Percentiles rank a stretch among this genome's conserved stretches.
These are phyloP conservation scores for Oscheius sp. DNA, from an alignment of 2,888 invertebrate species.

Conservation along the genomic window DNA sequence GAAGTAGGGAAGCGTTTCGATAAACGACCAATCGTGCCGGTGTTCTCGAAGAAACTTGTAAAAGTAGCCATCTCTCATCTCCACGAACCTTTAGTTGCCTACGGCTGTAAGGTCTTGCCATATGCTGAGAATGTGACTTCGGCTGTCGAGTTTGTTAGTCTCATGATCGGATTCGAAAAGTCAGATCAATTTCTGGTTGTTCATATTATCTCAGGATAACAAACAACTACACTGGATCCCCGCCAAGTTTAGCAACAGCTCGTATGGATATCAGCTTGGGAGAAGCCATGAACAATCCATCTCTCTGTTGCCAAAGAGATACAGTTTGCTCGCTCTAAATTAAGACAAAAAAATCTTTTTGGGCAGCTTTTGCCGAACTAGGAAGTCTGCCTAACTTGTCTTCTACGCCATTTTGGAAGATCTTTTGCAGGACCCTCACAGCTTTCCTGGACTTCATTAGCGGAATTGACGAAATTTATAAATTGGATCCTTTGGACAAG, in stretches of 20 bases:
- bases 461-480: conserved; percentile 9
- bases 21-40: not conserved
- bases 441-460: conserved; percentile 9
- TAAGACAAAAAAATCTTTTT: not conserved
- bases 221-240: conserved; percentile 6
- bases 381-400: conserved; percentile 14
- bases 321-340: not conserved
- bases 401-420: conserved; percentile 5
- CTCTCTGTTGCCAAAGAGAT: conserved; percentile 23
- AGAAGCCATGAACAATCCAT: conserved; percentile 16
- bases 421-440: conserved; percentile 7
- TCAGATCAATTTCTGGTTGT: not conserved
- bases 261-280: conserved; percentile 20
- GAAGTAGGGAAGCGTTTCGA: conserved; percentile 24
- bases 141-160: not conserved
- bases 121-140: not conserved
- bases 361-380: conserved; percentile 13
- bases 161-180: conserved; percentile 16
- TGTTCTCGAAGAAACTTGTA: conserved; percentile 9
- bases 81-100: conserved; percentile 15
- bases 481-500: conserved; percentile 8
- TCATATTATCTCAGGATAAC: not conserved
- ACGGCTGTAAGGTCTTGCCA: conserved; percentile 12
- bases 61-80: conserved; percentile 3
- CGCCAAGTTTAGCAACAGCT: not conserved